A percentile compares a stretch with the other conserved stretches of the same genome.
These are phyloP conservation scores for Volucella inanis DNA, from an alignment of 2,888 invertebrate genomes.

Conservation along the genomic window DNA sequence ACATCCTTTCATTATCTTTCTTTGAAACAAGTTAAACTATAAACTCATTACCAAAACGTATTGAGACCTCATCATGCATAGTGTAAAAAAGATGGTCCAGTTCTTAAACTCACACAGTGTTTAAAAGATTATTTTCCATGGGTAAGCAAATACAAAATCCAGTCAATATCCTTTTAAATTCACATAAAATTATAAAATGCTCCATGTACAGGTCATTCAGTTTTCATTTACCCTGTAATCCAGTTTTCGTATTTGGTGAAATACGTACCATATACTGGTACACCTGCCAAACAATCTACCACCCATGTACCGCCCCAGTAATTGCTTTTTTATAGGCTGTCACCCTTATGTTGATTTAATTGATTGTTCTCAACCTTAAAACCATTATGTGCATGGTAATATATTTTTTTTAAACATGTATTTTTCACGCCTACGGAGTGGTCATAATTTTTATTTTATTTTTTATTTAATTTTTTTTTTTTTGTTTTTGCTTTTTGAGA, in stretches of 20 bases:
- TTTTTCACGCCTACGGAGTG: background rate
- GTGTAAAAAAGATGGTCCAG: too few species aligned
- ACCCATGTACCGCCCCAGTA: constrained; percentile 20
- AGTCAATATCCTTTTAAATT: background rate
- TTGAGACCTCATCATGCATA: too few species aligned
- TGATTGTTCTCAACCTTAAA: constrained; percentile 16
- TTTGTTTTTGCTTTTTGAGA: background rate
- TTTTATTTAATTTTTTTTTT: too few species aligned
- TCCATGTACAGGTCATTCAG: background rate
- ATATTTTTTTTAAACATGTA: constrained; percentile 1
- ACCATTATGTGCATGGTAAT: constrained; percentile 8
- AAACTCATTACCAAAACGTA: too few species aligned
- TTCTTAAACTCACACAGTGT: background rate
- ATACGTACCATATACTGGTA: background rate
- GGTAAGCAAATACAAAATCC: too few species aligned
- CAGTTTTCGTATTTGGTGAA: background rate
- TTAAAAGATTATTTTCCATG: constrained; percentile 12
- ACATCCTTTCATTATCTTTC: too few species aligned
- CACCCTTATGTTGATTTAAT: constrained; percentile 53
- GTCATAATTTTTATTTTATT: too few species aligned
- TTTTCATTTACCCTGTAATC: constrained; percentile 1
- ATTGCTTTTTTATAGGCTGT: constrained; percentile 55
- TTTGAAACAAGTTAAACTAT: too few species aligned
- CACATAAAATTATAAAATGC: constrained; percentile 18
- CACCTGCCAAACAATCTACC: too few species aligned